Evolutionary conservation across 2,888 invertebrate genomes (phyloP), one percentile per base, ranked within the genome.

Genomic region (Galerucella calmariensis): DNA sequence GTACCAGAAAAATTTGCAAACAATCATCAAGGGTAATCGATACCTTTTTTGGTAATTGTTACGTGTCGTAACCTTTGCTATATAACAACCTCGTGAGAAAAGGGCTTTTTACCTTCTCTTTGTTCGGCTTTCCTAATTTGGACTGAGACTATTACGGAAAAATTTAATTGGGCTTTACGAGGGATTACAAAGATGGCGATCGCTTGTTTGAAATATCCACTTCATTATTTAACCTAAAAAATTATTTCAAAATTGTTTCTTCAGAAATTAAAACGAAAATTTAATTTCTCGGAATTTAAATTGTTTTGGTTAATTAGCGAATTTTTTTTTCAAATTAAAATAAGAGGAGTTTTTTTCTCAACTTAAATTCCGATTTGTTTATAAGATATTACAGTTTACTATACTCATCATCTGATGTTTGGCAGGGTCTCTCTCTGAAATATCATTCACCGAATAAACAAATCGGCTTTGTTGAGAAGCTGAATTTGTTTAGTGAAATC

Each of bases 151-250:
- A 66, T 63, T 68, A 68, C 58, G 59, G 56, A 71, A 65, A 71
- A 71, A 71, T 71, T 71, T 71, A 63, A 70, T 70, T 70, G 70
- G 63, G 70, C 48, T 70, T 70, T 70, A 51, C 63, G 70, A 70
- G 58, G 70, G 63, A 14, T 63, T 56, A 62, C 61, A 70, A 65
- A 65, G 63, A 65, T 65, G 63, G 63, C 63, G 63, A 65, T 65
- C 20, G 63, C 48, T 53, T 53, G 51, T 53, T 63, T 56, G 53
- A 70, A 70, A 70, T 62, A 70, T 53, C 62, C 51, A 62, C 53
- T 63, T 61, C 48, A 59, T 70, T 70, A 63, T 70, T 62, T 63
- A 63, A 70, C 61, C 48, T 63, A 62, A 70, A 70, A 70, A 70
- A n/a, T 70, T 69, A 53, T 62, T 70, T 70, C 56, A 12, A 24